A percentile compares a stretch with the other conserved stretches of the same genome.
phyloP scores from a whole-genome alignment of 2,797 vertebrate genomes.

The Hydrophis major region DNA sequence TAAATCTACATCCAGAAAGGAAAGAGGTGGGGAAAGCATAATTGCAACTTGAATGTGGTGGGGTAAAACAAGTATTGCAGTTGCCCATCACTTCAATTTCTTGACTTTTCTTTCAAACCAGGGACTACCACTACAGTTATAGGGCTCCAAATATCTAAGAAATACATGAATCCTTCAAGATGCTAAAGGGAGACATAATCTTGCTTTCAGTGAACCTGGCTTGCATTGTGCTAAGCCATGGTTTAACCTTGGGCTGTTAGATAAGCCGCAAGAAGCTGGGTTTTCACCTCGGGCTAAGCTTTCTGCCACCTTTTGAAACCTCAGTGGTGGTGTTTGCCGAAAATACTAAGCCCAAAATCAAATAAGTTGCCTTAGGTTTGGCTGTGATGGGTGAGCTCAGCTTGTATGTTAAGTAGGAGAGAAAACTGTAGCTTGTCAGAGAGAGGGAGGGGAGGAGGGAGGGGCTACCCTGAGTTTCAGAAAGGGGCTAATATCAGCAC shows the following conservation, averaged over 20 bases:
- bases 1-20: not conserved
- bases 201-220: not conserved
- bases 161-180: not conserved
- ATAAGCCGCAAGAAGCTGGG: not conserved
- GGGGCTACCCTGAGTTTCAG: not conserved
- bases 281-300: not conserved
- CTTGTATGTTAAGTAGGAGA: not conserved
- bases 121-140: not conserved
- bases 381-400: not conserved
- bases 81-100: not conserved
- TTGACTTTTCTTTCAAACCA: not conserved
- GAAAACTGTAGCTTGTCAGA: not conserved
- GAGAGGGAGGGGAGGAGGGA: not conserved
- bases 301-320: not conserved
- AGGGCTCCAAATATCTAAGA: not conserved
- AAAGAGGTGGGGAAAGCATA: fast-evolving
- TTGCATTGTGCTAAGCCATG: not conserved
- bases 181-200: not conserved
- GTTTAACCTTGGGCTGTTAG: not conserved
- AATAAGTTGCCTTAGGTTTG: not conserved
- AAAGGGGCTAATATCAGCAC: not conserved
- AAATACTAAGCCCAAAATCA: not conserved
- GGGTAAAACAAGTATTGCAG: not conserved
- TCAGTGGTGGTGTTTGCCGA: not conserved
- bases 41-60: not conserved